Percentiles rank a stretch among this genome's conserved stretches.
Evolutionary conservation across 2,888 invertebrate genomes (phyloP).

Genomic region (Stratiomys singularior): DNA sequence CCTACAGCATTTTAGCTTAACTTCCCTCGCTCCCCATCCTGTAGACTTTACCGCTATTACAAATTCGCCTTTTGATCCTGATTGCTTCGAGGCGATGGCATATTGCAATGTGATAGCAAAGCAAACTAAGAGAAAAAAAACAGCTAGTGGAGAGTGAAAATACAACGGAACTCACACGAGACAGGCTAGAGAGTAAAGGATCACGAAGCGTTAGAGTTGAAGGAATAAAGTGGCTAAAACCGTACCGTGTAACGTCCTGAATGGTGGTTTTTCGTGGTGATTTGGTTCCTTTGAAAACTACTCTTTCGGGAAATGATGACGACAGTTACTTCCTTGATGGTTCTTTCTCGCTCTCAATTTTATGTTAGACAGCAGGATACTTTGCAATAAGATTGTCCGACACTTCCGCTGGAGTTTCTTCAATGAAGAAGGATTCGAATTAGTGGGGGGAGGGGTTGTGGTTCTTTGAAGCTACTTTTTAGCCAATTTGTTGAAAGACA

Average conservation of each 20-base stretch:
- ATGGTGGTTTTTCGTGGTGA: slow-evolving; percentile 47
- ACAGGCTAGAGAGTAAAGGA: neutral
- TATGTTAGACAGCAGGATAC: neutral
- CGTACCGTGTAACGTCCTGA: neutral
- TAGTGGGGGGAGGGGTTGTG: no score
- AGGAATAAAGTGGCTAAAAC: slow-evolving; percentile 5
- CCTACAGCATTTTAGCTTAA: neutral
- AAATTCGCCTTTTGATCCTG: neutral
- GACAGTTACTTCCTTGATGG: slow-evolving; percentile 51
- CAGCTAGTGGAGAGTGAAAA: neutral
- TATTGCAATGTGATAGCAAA: neutral
- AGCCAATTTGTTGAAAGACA: no score
- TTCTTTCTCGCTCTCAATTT: no score
- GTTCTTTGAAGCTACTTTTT: no score
- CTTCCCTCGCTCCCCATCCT: neutral
- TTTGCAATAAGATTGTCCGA: neutral
- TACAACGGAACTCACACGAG: neutral
- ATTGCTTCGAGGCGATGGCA: neutral
- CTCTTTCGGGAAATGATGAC: slow-evolving; percentile 52
- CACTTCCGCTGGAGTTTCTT: neutral
- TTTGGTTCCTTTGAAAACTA: slow-evolving; percentile 48
- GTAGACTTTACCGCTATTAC: neutral
- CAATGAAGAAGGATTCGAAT: neutral
- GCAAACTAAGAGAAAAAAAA: neutral
- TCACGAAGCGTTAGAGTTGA: neutral